Percentiles rank a stretch among this genome's conserved stretches.
These are phyloP conservation scores for Drosophila percnosoma DNA, from an alignment of 2,888 invertebrate genomes.

Conservation along the genomic window DNA sequence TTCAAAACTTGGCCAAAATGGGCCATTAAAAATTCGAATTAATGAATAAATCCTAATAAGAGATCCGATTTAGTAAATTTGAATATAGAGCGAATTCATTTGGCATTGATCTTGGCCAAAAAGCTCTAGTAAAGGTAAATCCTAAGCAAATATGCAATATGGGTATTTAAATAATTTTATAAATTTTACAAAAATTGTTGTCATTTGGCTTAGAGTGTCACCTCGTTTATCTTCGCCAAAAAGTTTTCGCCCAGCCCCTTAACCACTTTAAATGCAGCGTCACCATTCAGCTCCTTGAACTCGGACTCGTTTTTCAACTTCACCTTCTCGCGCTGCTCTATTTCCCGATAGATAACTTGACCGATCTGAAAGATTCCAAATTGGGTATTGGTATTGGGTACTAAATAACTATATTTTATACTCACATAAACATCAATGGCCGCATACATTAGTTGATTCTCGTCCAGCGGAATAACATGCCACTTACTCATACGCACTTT, in stretches of 20 bases:
- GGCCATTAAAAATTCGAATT: background rate
- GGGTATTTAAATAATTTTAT: background rate
- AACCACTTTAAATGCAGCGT: conserved; percentile 79
- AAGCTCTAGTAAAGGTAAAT: background rate
- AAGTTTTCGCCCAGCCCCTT: conserved; percentile 82
- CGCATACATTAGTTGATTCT: conserved; percentile 87
- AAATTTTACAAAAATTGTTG: background rate
- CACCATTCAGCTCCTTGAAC: conserved; percentile 80
- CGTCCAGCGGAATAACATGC: conserved; percentile 86
- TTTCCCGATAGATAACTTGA: conserved; percentile 82
- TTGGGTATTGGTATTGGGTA: background rate
- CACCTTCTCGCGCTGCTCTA: conserved; percentile 72
- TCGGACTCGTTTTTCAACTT: conserved; percentile 73
- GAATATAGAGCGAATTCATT: background rate
- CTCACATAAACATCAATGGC: conserved; percentile 89
- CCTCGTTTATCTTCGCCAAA: conserved; percentile 59
- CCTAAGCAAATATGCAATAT: background rate
- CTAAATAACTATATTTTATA: conserved; percentile 15
- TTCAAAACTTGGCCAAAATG: background rate
- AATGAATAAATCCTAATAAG: background rate
- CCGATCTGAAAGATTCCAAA: conserved; percentile 77
- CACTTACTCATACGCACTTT: conserved; percentile 87
- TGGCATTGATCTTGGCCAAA: background rate
- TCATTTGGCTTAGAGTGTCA: conserved; percentile 38
- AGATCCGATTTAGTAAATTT: background rate